Evolutionary conservation across 2,888 invertebrate genomes (phyloP), one percentile per base, ranked within the genome.

Genomic region (Ommatoiulus sabulosus): DNA sequence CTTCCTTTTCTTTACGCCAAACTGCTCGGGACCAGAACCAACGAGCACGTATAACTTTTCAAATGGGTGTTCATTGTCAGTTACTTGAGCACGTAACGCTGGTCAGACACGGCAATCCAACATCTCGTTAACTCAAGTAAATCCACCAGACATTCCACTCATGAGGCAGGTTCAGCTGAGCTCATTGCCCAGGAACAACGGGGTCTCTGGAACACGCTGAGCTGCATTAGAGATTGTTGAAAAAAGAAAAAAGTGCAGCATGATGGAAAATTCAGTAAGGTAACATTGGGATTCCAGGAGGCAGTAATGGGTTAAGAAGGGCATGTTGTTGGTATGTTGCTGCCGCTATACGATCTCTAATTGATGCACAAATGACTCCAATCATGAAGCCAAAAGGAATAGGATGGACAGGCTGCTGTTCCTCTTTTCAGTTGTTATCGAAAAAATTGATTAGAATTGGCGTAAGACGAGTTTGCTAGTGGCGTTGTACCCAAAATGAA

Each of bases 201-300:
- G 24, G 35, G 35, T 80, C 80, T 80, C 35, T 24, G 80, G 80
- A 80, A 35, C 35, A 80, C 35, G 80, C 80, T 35, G 80, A 80
- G 80, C 80, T 80, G 80, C 80, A 80, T 80, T 80, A 80, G 57
- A 57, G 80, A 80, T 80, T 80, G 80, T 80, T 80, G 80, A 80
- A 80, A 80, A 80, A 80, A 35, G 35, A 80, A 35, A 80, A 43
- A 80, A 80, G 80, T 80, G 80, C 80, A 80, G 35, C 80, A 35
- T 80, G 80, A 80, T 80, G 80, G 80, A 80, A 72, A 80, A 80
- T 80, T 80, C 80, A 80, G 35, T 80, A 80, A 80, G 80, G 80
- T 80, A 80, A 80, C 80, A 80, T 80, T 43, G 80, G 80, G 80
- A 80, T 80, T 80, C 80, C 80, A 24, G 80, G 80, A 80, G 80